These are phyloP conservation scores for Tanytarsus gracilentus DNA, from an alignment of 2,888 invertebrate species.

Conservation along the genomic window DNA sequence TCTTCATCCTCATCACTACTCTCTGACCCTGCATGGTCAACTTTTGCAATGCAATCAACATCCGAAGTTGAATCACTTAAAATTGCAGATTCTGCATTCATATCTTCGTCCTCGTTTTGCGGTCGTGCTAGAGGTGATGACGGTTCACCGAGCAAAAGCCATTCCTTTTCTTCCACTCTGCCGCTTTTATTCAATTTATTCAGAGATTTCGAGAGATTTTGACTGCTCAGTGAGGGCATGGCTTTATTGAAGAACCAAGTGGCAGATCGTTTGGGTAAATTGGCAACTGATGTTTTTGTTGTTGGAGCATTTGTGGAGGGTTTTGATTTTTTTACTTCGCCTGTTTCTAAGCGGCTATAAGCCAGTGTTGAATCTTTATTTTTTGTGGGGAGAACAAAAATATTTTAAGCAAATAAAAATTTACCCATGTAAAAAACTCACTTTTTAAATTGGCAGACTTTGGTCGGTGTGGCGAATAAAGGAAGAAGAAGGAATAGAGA, in stretches of 20 bases:
- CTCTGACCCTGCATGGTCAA: conserved; percentile 29
- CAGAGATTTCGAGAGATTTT: conserved; percentile 33
- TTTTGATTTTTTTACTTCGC: conserved; percentile 31
- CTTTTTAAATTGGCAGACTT: conserved; percentile 40
- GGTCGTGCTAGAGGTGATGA: conserved; percentile 36
- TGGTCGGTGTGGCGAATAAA: conserved; percentile 41
- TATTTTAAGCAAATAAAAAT: neutral
- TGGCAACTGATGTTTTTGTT: neutral
- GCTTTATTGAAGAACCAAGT: conserved; percentile 29
- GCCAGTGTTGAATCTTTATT: conserved; percentile 38
- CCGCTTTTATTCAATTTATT: conserved; percentile 34
- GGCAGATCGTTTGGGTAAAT: conserved; percentile 13
- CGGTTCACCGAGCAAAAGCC: conserved; percentile 43
- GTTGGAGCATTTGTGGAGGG: no score
- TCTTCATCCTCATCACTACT: conserved; percentile 41
- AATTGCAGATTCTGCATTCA: conserved; percentile 41
- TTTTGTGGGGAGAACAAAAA: no score
- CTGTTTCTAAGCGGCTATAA: conserved; percentile 38
- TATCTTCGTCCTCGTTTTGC: conserved; percentile 31
- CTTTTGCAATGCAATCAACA: conserved; percentile 30
- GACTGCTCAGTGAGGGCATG: conserved; percentile 14
- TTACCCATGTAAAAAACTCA: conserved; percentile 31
- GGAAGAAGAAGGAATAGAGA: conserved; percentile 40
- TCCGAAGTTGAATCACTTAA: conserved; percentile 37
- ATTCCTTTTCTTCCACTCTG: conserved; percentile 42